These are phyloP conservation scores for Syncerus caffer DNA, from an alignment of 2,797 vertebrate genomes.

Conservation along the genomic window DNA sequence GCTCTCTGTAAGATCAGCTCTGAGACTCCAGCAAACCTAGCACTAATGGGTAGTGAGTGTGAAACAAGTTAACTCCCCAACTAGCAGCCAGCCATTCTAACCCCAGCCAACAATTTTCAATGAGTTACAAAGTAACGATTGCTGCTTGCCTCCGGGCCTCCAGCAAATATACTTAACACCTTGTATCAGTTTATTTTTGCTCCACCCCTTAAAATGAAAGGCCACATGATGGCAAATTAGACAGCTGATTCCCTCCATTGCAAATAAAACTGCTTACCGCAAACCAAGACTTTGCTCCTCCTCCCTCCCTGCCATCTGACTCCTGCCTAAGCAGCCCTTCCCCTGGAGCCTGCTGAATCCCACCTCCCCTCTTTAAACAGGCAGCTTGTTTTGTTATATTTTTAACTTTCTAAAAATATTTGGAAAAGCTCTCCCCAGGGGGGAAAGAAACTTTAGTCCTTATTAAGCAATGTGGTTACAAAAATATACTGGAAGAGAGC, in stretches of 20 bases:
- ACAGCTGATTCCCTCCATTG: slow-evolving; percentile 31
- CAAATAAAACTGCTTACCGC: slow-evolving; percentile 35
- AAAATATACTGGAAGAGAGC: slow-evolving; percentile 44
- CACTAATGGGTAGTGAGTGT: background rate
- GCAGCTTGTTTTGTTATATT: slow-evolving; percentile 58
- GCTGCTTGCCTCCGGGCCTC: slow-evolving; percentile 59
- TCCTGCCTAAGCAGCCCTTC: background rate
- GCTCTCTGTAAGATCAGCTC: background rate
- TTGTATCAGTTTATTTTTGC: slow-evolving; percentile 51
- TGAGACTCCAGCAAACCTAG: background rate
- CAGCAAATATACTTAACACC: slow-evolving; percentile 64
- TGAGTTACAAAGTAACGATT: slow-evolving; percentile 66
- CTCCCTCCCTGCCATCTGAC: background rate
- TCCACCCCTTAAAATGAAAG: slow-evolving; percentile 60
- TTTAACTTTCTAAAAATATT: slow-evolving; percentile 77
- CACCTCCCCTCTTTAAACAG: slow-evolving; percentile 49
- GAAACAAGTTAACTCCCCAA: background rate
- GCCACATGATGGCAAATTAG: slow-evolving; percentile 41
- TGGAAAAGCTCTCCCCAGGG: slow-evolving; percentile 73
- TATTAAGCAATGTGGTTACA: slow-evolving; percentile 55
- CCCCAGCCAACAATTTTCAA: slow-evolving; percentile 39
- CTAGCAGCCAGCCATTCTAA: slow-evolving; percentile 8
- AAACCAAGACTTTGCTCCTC: background rate
- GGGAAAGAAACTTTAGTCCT: slow-evolving; percentile 64
- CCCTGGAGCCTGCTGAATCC: slow-evolving; percentile 2